Conservation (phyloP, 2,113 vertebrate genomes). For the Microcebus tavaratra region DNA sequence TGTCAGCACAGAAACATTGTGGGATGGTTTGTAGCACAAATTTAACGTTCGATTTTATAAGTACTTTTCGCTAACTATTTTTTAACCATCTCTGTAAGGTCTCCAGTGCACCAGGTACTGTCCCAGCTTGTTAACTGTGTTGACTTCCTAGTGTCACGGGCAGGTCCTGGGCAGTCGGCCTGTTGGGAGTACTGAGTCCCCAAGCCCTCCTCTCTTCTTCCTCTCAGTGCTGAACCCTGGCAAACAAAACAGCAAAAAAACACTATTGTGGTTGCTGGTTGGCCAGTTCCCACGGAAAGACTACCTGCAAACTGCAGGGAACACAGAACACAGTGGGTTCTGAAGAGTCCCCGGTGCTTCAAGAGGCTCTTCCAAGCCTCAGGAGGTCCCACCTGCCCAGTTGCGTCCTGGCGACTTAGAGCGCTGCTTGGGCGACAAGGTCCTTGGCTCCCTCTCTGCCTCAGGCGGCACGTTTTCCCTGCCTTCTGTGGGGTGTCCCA, state of each 20-base stretch:
- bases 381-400: not conserved
- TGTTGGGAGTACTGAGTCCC: not conserved
- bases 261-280: not conserved
- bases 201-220: too few species aligned
- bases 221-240: not conserved
- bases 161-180: not conserved
- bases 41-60: not conserved
- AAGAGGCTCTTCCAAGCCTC: not conserved
- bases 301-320: not conserved
- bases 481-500: not conserved
- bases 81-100: not conserved
- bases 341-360: not conserved
- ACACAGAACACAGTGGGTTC: not conserved
- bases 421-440: accelerated
- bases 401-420: not conserved
- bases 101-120: not conserved
- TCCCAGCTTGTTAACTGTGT: not conserved
- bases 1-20: not conserved
- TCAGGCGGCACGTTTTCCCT: not conserved
- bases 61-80: not conserved
- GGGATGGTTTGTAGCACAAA: not conserved
- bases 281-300: not conserved
- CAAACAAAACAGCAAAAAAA: not conserved
- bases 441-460: not conserved
- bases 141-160: not conserved